A percentile compares a stretch with the other conserved stretches of the same genome.
phyloP scores from a whole-genome alignment of 2,888 invertebrate genomes.

The Metacarcinus magister region DNA sequence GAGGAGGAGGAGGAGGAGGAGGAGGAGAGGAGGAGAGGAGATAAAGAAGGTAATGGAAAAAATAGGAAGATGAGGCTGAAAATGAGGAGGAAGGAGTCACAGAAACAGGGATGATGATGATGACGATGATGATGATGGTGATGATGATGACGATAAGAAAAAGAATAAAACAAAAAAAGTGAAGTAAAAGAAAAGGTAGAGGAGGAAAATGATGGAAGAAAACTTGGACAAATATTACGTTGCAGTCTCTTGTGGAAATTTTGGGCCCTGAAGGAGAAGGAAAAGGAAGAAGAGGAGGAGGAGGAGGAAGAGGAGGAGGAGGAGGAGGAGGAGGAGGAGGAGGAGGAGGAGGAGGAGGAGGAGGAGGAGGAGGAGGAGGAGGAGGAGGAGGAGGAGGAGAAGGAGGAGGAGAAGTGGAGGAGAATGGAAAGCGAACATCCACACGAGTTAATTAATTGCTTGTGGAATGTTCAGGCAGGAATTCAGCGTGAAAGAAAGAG shows the following conservation, averaged over 20 bases:
- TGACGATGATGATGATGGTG: neutral
- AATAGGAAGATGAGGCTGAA: neutral
- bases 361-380: neutral
- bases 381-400: too few species aligned
- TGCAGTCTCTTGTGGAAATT: neutral
- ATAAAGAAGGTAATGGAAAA: neutral
- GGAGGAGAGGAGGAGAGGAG: neutral
- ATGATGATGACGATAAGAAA: neutral
- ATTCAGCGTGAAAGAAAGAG: constrained; percentile 37
- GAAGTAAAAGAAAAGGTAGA: neutral
- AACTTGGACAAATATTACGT: neutral
- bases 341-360: constrained; percentile 47
- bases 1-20: neutral
- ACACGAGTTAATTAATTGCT: constrained; percentile 18
- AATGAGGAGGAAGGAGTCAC: neutral
- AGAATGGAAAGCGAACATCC: constrained; percentile 32
- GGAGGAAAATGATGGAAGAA: neutral
- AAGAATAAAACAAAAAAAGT: neutral
- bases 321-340: constrained; percentile 42
- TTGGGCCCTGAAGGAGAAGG: neutral
- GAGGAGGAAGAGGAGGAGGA: neutral
- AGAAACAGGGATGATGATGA: neutral
- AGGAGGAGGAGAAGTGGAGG: neutral
- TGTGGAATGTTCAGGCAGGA: constrained; percentile 40
- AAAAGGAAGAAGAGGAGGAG: neutral